Base-by-base conservation (phyloP, 2,113 vertebrate genomes). In the Trinectes maculatus region DNA sequence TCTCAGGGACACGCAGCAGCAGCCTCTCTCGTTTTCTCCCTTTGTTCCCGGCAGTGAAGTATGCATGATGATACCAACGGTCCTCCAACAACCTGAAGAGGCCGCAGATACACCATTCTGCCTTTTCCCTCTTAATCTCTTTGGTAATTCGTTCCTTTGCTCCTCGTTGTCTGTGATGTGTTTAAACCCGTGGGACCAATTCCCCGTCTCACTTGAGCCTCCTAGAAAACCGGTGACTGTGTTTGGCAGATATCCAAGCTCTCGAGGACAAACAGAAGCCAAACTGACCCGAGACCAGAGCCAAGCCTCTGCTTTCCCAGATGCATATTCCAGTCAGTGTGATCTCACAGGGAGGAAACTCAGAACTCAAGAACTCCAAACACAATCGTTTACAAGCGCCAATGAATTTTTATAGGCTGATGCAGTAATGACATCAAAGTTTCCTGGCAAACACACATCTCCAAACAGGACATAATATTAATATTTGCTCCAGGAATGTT, bases 41-140 rank as follows among this genome's bases (percentile, higher is more conserved):
- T 47, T 25, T 42, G 36, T 43, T 47, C 24, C 40, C 40, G 19
- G 33, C 36, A 8, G 19, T 24, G 42, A n/a, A 18, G 44, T 24
- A 37, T 2, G 7, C 51, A 18, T 49, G 6, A 22, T 8, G 1
- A 51, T 44, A 48, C 26, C 44, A 59, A 53, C 46, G 53, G 22
- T 57, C 29, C 36, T 69, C 28, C 13, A 39, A 68, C 22, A n/a
- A 55, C 42, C 34, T 36, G n/a, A 57, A 62, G 34, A 56, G 22
- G 57, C 33, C 6, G 19, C 43, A 43, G 8, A 26, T n/a, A 48
- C 19, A 67, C 25, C 21, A 28, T 6, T 16, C 13, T 19, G 10
- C n/a, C n/a, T 16, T 10, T 5, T 37, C 16, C 7, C 26, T 33
- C 5, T 6, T 3, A n/a, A 19, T 39, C 36, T 13, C 10, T 6